Conservation (phyloP, 2,797 vertebrate genomes). For the Bovichtus variegatus region DNA sequence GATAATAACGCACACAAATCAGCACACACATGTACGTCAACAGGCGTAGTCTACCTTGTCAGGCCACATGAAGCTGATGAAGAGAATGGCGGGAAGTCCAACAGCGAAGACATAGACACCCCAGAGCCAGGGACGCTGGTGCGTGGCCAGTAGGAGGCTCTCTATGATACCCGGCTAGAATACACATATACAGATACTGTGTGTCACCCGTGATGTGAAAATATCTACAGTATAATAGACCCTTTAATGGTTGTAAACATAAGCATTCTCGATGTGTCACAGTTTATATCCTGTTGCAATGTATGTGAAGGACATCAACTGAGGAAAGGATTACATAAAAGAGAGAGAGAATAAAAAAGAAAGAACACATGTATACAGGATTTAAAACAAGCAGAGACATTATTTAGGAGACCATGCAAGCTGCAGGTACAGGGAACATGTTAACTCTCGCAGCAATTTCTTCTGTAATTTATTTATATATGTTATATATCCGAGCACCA, state of each 20-base stretch:
- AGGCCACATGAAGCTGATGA: slow-evolving; percentile 87
- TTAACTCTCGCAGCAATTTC: background rate
- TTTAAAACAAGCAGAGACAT: background rate
- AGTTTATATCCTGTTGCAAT: too few relatives aligned
- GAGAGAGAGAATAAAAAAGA: background rate
- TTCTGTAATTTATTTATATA: background rate
- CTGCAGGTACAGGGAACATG: background rate
- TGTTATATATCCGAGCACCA: background rate
- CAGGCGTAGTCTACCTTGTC: slow-evolving; percentile 74
- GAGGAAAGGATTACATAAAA: too few relatives aligned
- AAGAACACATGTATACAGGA: background rate
- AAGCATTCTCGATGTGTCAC: too few relatives aligned
- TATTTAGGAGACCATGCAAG: background rate
- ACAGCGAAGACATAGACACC: slow-evolving; percentile 83
- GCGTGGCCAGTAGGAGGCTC: slow-evolving; percentile 74
- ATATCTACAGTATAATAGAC: background rate
- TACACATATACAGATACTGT: background rate
- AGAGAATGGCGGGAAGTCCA: slow-evolving; percentile 84
- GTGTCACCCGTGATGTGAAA: background rate
- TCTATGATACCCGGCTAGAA: slow-evolving; percentile 75
- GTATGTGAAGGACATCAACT: too few relatives aligned
- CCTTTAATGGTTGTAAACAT: too few relatives aligned
- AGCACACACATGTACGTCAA: background rate
- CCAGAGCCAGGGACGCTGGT: slow-evolving; percentile 85
- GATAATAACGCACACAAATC: slow-evolving; percentile 1